Percentiles rank a stretch among this genome's conserved stretches.
phyloP scores from a whole-genome alignment of 2,888 invertebrate genomes.

The Drosophila robusta region DNA sequence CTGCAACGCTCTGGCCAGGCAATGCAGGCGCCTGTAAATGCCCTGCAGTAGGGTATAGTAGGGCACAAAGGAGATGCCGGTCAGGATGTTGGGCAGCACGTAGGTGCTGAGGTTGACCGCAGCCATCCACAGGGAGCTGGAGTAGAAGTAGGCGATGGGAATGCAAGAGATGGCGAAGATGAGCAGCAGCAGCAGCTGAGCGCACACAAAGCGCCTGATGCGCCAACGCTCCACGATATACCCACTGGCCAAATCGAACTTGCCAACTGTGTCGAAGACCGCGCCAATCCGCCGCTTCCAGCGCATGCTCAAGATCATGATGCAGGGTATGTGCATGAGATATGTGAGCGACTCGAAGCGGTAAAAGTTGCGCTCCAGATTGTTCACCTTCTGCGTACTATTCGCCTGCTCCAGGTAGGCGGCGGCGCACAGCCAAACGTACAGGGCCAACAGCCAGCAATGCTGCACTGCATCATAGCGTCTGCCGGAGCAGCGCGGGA shows the following conservation, averaged over 20 bases:
- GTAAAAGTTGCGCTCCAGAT: conserved; percentile 52
- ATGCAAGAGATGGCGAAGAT: conserved; percentile 21
- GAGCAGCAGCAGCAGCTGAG: conserved; percentile 41
- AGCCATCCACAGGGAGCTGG: not conserved
- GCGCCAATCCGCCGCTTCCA: conserved; percentile 33
- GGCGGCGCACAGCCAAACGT: conserved; percentile 29
- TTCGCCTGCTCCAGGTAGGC: conserved; percentile 43
- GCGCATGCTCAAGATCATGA: conserved; percentile 37
- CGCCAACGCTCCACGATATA: conserved; percentile 22
- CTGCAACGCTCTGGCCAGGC: conserved; percentile 27
- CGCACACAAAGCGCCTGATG: conserved; percentile 21
- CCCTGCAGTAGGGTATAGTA: conserved; percentile 54
- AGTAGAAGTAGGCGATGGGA: conserved; percentile 10
- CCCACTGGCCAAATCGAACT: conserved; percentile 46
- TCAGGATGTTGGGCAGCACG: conserved; percentile 54
- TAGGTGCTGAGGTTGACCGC: conserved; percentile 35
- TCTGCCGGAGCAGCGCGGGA: conserved; percentile 23
- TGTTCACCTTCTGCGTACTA: conserved; percentile 3
- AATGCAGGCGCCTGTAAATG: conserved; percentile 34
- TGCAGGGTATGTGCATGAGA: conserved; percentile 46
- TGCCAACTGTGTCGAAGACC: conserved; percentile 28
- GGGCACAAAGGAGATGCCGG: conserved; percentile 47
- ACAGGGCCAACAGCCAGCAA: conserved; percentile 45
- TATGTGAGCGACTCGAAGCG: conserved; percentile 47
- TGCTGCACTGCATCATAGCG: conserved; percentile 34